phyloP scores from a whole-genome alignment of 1,140 invertebrate genomes.

The Lutraria rhynchaena region DNA sequence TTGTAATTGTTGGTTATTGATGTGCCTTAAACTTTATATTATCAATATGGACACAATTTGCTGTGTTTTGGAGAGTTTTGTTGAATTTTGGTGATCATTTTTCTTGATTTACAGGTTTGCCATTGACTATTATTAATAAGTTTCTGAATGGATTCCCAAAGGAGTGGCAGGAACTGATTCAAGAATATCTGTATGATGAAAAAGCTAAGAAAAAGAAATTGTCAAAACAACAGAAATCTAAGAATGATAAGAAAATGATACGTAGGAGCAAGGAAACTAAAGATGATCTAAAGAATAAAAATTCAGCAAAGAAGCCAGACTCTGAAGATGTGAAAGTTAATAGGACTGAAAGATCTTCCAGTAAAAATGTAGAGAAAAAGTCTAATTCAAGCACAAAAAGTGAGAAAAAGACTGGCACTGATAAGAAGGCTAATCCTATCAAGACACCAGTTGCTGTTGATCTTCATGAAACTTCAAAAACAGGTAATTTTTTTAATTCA shows the following conservation, averaged over 20 bases:
- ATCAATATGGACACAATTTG: no score
- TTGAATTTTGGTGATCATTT: background rate
- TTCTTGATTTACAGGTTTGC: constrained; percentile 35
- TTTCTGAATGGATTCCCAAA: constrained; percentile 50
- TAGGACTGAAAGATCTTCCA: background rate
- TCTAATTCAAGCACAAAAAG: no score
- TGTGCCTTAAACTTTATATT: no score
- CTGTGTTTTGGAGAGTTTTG: no score
- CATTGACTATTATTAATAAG: constrained; percentile 30
- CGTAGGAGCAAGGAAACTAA: background rate
- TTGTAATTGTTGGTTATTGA: no score
- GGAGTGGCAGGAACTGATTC: constrained; percentile 52
- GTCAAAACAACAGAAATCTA: background rate
- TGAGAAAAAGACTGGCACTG: no score
- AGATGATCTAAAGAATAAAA: background rate
- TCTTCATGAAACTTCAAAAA: no score
- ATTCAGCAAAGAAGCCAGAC: background rate
- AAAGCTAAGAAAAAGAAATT: constrained; percentile 18
- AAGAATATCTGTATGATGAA: constrained; percentile 22
- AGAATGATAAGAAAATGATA: no score
- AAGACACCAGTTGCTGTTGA: no score
- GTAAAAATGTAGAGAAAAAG: background rate
- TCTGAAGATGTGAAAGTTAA: background rate
- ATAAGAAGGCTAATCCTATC: no score
- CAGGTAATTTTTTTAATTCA: no score